Base-by-base conservation (phyloP, 2,888 invertebrate genomes). In the Microdon myrmicae region DNA sequence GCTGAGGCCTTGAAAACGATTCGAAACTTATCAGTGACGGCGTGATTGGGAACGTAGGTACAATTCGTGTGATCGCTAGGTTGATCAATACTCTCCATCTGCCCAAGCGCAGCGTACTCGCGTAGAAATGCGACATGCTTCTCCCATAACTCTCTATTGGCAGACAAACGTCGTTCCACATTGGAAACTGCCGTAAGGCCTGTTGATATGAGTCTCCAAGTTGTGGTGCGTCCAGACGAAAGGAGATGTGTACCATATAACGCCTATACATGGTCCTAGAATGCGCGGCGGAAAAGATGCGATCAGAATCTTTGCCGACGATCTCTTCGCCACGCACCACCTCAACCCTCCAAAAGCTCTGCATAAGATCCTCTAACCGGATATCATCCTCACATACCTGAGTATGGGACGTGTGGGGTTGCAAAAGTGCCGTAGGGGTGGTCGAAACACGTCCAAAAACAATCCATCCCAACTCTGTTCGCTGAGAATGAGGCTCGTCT, bases 1-100 rank as follows among this genome's bases (percentile, higher is more conserved):
- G 43, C 60, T 3, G 67, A 67, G n/a, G 44, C 44, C 14, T 48
- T 54, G 14, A 66, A 59, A 5, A 67, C 59, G 2, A 67, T 41
- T 8, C 54, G 54, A 17, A 54, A 56, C 31, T 67, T 59, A 1
- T 23, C 23, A 13, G 34, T 44, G 0, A 51, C 56, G 3, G 58
- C 47, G 13, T 60, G 55, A 26, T 60, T 47, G 2, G 39, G 58
- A 10, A 64, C 45, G 8, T 39, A 44, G 23, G 32, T 45, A 6
- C 44, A 32, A 6, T 26, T 12, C 2, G 16, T 16, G 6, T 44
- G 55, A 38, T 45, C 45, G 25, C 9, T 35, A 16, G 37, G 35
- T 47, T 28, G 35, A 31, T 28, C 29, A 12, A 39, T 38, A 8
- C 16, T 19, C 14, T 49, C 39, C 49, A 48, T 60, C 7, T 54